phyloP scores from a whole-genome alignment of 2,113 vertebrate species.

The Pteropus alecto region DNA sequence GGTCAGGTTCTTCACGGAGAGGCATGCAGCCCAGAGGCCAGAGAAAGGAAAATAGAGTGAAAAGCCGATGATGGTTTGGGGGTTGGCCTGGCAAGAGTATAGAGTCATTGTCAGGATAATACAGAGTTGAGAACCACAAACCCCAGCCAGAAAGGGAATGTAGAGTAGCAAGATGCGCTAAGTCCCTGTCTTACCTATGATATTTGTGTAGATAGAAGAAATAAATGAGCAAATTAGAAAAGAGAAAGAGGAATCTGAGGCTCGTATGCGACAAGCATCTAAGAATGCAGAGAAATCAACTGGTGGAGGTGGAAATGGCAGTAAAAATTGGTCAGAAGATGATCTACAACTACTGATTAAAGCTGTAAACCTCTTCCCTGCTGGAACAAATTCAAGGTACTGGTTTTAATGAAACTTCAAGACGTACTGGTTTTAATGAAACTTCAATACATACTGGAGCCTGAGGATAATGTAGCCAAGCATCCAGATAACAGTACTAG shows the following conservation, averaged over 20 bases:
- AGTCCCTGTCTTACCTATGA: constrained; percentile 40
- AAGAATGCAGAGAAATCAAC: constrained; percentile 90
- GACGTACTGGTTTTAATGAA: constrained; percentile 82
- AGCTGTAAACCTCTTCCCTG: constrained; percentile 98
- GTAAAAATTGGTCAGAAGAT: constrained; percentile 96
- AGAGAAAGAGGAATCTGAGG: constrained; percentile 94
- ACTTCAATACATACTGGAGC: background rate
- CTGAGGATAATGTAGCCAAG: background rate
- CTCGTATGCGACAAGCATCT: constrained; percentile 90
- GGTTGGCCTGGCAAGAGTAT: background rate
- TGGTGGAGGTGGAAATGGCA: constrained; percentile 85
- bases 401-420: constrained; percentile 80
- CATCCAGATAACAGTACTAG: background rate
- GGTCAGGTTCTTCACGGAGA: background rate
- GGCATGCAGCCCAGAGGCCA: background rate
- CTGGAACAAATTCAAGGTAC: constrained; percentile 97
- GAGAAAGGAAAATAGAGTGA: background rate
- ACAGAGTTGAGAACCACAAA: background rate
- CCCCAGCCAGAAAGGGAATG: background rate
- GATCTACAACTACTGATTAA: constrained; percentile 98
- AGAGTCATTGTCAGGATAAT: background rate
- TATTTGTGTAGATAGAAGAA: constrained; percentile 90
- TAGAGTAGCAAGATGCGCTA: background rate
- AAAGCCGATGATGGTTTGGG: background rate
- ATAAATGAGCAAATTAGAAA: constrained; percentile 92